Percentiles rank a stretch among this genome's conserved stretches.
These are phyloP conservation scores for Agonopterix heracliana DNA, from an alignment of 2,888 invertebrate species.

Conservation along the genomic window DNA sequence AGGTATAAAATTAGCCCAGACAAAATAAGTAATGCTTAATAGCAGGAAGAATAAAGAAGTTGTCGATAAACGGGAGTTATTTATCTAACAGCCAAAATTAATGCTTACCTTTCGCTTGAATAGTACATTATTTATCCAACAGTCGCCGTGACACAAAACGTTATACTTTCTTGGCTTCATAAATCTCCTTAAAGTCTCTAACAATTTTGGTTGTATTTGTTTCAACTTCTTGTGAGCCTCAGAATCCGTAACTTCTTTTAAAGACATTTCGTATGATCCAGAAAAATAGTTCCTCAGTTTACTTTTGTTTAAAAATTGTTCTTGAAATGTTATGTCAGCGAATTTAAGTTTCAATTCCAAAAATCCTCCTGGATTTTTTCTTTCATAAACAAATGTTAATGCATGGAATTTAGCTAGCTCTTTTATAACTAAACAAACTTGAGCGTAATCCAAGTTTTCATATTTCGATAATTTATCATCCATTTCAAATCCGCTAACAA, in stretches of 20 bases:
- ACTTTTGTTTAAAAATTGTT: conserved; percentile 48
- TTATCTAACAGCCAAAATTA: too few species aligned
- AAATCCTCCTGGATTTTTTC: conserved; percentile 27
- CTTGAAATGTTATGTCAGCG: conserved; percentile 47
- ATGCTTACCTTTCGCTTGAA: conserved; percentile 40
- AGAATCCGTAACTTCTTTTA: conserved; percentile 34
- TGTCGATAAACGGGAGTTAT: too few species aligned
- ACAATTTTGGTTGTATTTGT: conserved; percentile 31
- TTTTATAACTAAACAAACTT: conserved; percentile 35
- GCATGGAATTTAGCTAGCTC: conserved; percentile 60
- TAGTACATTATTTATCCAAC: conserved; percentile 57
- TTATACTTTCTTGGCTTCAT: conserved; percentile 35
- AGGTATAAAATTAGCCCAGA: too few species aligned
- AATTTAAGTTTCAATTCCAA: conserved; percentile 31
- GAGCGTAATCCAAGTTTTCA: conserved; percentile 35
- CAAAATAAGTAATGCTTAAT: too few species aligned
- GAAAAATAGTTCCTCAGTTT: conserved; percentile 49
- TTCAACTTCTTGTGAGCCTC: conserved; percentile 38
- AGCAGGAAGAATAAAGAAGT: too few species aligned
- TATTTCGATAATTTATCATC: conserved; percentile 35
- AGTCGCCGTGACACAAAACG: conserved; percentile 63
- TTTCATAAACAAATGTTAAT: conserved; percentile 45
- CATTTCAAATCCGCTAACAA: conserved; percentile 37
- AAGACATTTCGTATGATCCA: conserved; percentile 52
- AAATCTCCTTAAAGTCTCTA: conserved; percentile 42